Evolutionary conservation across 2,113 vertebrate genomes (phyloP), one percentile per base, ranked within the genome.

Genomic region (Alectura lathami): DNA sequence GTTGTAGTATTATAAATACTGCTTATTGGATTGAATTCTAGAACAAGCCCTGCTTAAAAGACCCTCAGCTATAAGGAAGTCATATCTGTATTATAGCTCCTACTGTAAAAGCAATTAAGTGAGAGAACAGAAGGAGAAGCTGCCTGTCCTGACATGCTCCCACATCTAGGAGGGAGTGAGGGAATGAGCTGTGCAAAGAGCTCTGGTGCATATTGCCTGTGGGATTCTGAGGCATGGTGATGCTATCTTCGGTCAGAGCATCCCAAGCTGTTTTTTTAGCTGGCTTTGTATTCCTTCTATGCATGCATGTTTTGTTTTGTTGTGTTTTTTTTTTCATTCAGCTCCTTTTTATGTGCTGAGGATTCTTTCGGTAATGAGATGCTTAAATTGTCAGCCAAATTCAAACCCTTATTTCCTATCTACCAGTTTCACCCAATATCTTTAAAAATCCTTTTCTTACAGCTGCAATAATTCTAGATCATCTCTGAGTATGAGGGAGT

Each of bases 111-210:
- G 78, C 87, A 73, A 26, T 83, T 81, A 73, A 86, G 69, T 59
- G 83, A 73, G 53, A 75, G 83, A 60, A 43, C 69, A 51, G 86
- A 50, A 51, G 63, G 79, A 83, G 73, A 60, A 91, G 48, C 57
- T 96, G 66, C 1, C 12, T 86, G 81, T 94, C 91, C 76, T 88
- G 80, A 54, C 68, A 9, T 73, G 89, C 89, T 87, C 81, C 91
- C 59, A 1, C 6, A 11, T 6, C 60, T 10, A 8, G 73, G 43
- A 75, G 68, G 32, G 78, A 81, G 54, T 1, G 38, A 82, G 81
- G 56, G 80, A 73, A 53, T 67, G 69, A 60, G 38, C 72, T 56
- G 47, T n/a, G 8, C 77, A 20, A 10, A 82, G 72, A 82, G 89
- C 77, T 57, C 51, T 57, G 69, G n/a, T 53, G 89, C 80, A 12